A percentile compares a stretch with the other conserved stretches of the same genome.
phyloP scores from a whole-genome alignment of 2,113 vertebrate species.

The Thunnus thynnus region DNA sequence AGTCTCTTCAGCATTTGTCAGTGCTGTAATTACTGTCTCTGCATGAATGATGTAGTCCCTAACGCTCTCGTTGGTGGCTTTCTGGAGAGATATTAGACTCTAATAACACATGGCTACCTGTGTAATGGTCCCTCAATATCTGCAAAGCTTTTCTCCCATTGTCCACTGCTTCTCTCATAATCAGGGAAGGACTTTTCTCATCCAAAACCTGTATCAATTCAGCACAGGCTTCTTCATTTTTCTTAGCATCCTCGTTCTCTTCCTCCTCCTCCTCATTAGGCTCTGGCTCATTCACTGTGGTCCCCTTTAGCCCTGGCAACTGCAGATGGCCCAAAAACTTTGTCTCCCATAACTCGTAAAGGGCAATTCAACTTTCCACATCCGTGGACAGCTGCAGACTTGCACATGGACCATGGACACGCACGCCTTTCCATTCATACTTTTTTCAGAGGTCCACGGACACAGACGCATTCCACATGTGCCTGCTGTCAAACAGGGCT shows the following conservation, averaged over 20 bases:
- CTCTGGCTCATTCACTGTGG: neutral
- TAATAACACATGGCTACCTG: neutral
- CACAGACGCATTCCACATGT: no score
- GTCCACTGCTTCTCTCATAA: neutral
- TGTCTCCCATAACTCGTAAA: neutral
- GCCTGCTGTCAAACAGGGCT: no score
- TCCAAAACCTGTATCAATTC: neutral
- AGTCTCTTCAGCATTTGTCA: neutral
- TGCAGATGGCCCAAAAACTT: no score
- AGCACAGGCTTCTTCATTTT: slow-evolving; percentile 1
- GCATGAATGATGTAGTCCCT: neutral
- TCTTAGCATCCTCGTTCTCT: neutral
- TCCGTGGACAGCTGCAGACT: no score
- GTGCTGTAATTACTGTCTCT: neutral
- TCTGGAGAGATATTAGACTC: neutral
- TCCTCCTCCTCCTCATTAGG: neutral
- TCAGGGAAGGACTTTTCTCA: neutral
- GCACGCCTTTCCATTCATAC: no score
- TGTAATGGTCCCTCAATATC: neutral
- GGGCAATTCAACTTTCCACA: no score
- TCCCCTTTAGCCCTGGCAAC: no score
- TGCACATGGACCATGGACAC: no score
- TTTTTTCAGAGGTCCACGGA: neutral
- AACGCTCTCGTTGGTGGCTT: neutral
- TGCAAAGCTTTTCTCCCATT: neutral